Base-by-base conservation (phyloP, 2,888 invertebrate species). In the Capitulum mitella region DNA sequence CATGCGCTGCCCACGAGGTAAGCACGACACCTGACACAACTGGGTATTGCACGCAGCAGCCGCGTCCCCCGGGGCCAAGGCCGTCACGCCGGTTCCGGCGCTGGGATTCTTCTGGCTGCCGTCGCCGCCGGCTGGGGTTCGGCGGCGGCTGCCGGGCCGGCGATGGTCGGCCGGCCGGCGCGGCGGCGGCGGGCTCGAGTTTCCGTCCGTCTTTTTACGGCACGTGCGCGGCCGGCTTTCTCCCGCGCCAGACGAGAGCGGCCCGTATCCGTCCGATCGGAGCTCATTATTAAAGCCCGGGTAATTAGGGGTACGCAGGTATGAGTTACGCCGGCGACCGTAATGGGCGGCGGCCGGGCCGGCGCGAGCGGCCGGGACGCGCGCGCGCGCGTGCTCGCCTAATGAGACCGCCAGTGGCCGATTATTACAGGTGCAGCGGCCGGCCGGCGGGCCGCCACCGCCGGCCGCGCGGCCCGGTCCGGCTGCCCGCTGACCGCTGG, bases 301-400 rank as follows among this genome's bases (percentile, higher is more conserved):
- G 70, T 70, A 70, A 70, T 70, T 70, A 70, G 70, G 58, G 70
- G 70, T 40, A 37, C 37, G 70, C 64, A 19, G 70, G 70, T 37
- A 70, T 70, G 70, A 70, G 70, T 70, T 70, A 40, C 40, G 26
- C 40, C 26, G 70, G 8, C 40, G 22, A 16, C 3, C 37, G 70
- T 70, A 70, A 70, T 40, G 26, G 70, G 70, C 70, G 64, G 34
- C 19, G 34, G 64, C 64, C 32, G 12, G 34, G 19, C 14, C 64
- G n/a, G 58, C 64, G 64, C 64, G 34, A 40, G 70, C 70, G 40
- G 70, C 12, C 40, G 64, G 29, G 54, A 22, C 54, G 22, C 6
- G 54, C 43, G 43, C 43, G 58, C 43, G 58, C 70, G 70, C 70
- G 70, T 70, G 70, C 70, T 58, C 70, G 37, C 19, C 70, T 70